phyloP scores from a whole-genome alignment of 2,888 invertebrate species.

The Therioaphis trifolii region DNA sequence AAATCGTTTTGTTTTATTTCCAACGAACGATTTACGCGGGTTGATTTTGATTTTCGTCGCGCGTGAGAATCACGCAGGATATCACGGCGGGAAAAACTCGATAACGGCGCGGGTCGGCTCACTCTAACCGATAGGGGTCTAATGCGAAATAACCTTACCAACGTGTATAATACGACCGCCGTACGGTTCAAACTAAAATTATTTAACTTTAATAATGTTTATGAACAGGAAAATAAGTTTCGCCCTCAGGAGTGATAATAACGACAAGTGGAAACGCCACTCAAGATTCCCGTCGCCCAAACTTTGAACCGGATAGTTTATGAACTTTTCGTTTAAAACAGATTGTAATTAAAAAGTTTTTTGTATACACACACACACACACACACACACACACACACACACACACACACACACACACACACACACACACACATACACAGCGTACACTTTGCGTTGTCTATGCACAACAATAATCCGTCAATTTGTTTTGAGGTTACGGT shows the following conservation, averaged over 20 bases:
- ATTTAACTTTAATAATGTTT: conserved; percentile 15
- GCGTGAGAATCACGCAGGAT: no score
- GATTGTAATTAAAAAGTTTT: conserved; percentile 17
- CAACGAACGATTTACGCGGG: no score
- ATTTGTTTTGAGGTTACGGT: neutral
- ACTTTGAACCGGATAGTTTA: conserved; percentile 19
- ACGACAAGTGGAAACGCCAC: neutral
- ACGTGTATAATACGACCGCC: neutral
- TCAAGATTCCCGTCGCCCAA: neutral
- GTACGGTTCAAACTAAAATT: neutral
- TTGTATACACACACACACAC: neutral
- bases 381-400: no score
- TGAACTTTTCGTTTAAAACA: neutral
- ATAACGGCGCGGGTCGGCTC: no score
- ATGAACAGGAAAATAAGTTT: conserved; percentile 19
- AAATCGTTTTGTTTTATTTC: no score
- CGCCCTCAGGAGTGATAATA: conserved; percentile 12
- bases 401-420: no score
- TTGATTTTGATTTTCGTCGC: no score
- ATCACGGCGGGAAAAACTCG: no score
- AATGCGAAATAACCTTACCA: neutral
- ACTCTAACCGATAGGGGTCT: no score
- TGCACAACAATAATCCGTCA: neutral
- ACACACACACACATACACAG: no score
- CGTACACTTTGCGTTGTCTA: neutral